Conservation (phyloP, 2,888 invertebrate genomes). For the Diachrysia chrysitis region DNA sequence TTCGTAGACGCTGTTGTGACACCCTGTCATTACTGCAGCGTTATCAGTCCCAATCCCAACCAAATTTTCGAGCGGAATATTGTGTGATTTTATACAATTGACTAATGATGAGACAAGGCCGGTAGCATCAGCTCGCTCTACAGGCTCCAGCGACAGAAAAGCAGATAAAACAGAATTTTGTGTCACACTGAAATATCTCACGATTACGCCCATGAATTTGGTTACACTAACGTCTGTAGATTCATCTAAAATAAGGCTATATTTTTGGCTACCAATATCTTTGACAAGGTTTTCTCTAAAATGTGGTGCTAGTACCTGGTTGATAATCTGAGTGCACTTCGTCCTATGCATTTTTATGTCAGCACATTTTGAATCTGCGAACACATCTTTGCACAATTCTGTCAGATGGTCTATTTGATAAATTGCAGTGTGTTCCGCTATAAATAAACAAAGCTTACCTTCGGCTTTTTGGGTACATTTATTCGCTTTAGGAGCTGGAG, state of each 20-base stretch:
- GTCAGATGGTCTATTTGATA: not conserved
- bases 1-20: conserved; percentile 58
- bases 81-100: conserved; percentile 33
- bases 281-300: conserved; percentile 31
- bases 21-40: conserved; percentile 66
- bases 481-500: not conserved
- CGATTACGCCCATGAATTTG: conserved; percentile 21
- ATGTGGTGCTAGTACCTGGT: conserved; percentile 35
- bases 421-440: conserved; percentile 28
- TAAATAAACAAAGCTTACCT: conserved; percentile 18
- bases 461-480: conserved; percentile 19
- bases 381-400: conserved; percentile 24
- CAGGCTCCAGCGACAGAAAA: conserved; percentile 34
- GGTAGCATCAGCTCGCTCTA: conserved; percentile 45
- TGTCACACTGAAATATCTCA: conserved; percentile 28
- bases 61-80: conserved; percentile 47
- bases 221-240: conserved; percentile 29
- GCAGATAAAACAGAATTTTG: conserved; percentile 28
- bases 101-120: conserved; percentile 44
- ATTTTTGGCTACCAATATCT: conserved; percentile 31
- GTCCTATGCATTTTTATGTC: conserved; percentile 31
- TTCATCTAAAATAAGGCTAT: conserved; percentile 32
- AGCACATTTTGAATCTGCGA: conserved; percentile 27
- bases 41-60: conserved; percentile 66
- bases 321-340: conserved; percentile 38